Base-by-base conservation (phyloP, 2,113 vertebrate species). In the Toxostoma redivivum region DNA sequence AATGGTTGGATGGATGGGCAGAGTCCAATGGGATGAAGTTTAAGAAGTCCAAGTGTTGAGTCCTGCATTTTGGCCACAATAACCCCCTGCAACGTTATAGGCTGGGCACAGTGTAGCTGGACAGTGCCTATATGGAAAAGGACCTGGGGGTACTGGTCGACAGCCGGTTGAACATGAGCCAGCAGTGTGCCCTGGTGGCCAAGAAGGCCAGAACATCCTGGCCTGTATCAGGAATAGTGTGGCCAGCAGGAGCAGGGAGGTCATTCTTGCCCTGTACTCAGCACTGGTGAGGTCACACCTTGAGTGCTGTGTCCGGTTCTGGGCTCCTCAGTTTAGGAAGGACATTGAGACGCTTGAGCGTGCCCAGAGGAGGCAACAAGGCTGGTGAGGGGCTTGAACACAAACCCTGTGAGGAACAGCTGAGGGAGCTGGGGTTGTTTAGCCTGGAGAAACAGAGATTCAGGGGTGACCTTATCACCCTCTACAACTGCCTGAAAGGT, bases 301-400 rank as follows among this genome's bases (percentile, higher is more conserved):
- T 10, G 69, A 42, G 22, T 33, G 30, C 37, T 40, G 50, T 54
- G 50, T 6, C 69, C 50, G 42, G 30, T 12, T 72, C 70, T 56
- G 70, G 70, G 12, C 12, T 2, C 51, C 38, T 44, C 51, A n/a
- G 51, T 72, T 33, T n/a, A 6, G 51, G 30, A 56, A 56, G 17
- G 50, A 71, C 2, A 0, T 71, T 33, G 50, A 56, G 40, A 44
- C 0, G 1, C 18, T 21, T n/a, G 40, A 56, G 31, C 0, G 0
- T 0, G 0, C 57, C 53, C 40, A 71, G 15, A 56, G 66, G 24
- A 44, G 31, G 23, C 12, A 73, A 16, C 1, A 1, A 73, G 31
- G 23, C 13, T 57, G 40, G 24, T 28, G 53, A 57, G 18, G 24
- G 51, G 13, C 18, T 44, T 28, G 40, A 57, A 28, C 53, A 57